Conservation (phyloP, 2,113 vertebrate genomes). For the Noctilio leporinus region DNA sequence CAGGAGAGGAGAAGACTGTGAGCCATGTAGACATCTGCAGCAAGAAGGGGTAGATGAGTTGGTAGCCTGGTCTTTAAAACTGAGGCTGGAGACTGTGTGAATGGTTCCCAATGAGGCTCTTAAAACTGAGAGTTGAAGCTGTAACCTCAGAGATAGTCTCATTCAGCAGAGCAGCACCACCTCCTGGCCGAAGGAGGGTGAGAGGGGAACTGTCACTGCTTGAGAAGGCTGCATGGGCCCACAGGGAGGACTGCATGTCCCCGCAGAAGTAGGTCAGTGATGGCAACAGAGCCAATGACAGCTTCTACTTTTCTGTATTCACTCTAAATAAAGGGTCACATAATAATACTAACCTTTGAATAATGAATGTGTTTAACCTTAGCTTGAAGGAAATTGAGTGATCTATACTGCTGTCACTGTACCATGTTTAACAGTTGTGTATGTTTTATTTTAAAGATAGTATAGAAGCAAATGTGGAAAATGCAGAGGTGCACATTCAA, state of each 20-base stretch:
- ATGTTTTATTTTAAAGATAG: constrained; percentile 85
- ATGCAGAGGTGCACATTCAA: constrained; percentile 87
- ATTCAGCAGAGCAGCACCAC: fast-evolving
- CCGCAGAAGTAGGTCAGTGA: background rate
- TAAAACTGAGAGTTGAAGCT: background rate
- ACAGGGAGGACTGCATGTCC: background rate
- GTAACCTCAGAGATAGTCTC: background rate
- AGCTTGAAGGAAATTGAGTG: background rate
- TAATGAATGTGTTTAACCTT: background rate
- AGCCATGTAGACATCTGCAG: background rate
- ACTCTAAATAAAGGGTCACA: background rate
- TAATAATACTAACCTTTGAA: background rate
- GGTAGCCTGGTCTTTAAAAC: background rate
- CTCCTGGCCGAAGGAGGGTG: background rate
- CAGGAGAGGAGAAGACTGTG: background rate
- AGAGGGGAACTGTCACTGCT: background rate
- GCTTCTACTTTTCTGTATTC: background rate
- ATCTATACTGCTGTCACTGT: background rate
- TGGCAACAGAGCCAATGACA: background rate
- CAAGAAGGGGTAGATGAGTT: background rate
- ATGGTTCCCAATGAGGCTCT: background rate
- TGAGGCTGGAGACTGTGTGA: background rate
- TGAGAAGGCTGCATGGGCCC: background rate
- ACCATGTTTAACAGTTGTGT: background rate
- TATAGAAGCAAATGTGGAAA: constrained; percentile 98